Evolutionary conservation across 2,113 vertebrate genomes (phyloP), one percentile per base, ranked within the genome.

Genomic region (Catharus bicknelli): DNA sequence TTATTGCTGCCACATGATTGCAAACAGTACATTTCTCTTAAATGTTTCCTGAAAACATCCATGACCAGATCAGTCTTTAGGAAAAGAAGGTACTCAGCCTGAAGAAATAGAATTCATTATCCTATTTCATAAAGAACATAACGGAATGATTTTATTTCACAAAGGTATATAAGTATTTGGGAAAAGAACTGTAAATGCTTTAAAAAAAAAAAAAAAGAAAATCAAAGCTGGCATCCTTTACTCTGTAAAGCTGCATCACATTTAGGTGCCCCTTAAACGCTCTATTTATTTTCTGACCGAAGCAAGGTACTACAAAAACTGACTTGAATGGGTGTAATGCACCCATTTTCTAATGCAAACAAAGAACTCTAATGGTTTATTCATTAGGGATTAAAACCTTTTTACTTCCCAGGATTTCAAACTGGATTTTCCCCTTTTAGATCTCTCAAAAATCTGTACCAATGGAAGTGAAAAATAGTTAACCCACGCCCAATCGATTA

Each of bases 291-390:
- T 96, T 88, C 88, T 89, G 78, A 91, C 86, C 13, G 18, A 96
- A 93, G 53, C 40, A 80, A 92, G 72, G 54, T 84, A 91, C 90
- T 90, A 94, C 50, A 80, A 85, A 93, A 94, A 76, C 67, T 87
- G 59, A 89, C 63, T 90, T 87, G 67, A 90, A 92, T 62, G 62
- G 59, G 72, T 4, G 32, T 74, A 96, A 85, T 74, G 80, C 68
- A 66, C 34, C 90, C 42, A 61, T 94, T 95, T 97, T 96, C 53
- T 47, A 58, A 50, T 50, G 92, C 88, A 95, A 97, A 96, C 89
- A 90, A 97, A 97, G 88, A 36, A 86, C 72, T 90, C 66, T 88
- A 91, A 97, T 97, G 90, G 86, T 97, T 97, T 97, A 97, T 97
- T 97, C 92, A 96, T 95, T 91, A 67, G 40, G 93, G 90, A 73